These are phyloP conservation scores for Sussaba pulchella DNA, from an alignment of 2,888 invertebrate genomes.

Conservation along the genomic window DNA sequence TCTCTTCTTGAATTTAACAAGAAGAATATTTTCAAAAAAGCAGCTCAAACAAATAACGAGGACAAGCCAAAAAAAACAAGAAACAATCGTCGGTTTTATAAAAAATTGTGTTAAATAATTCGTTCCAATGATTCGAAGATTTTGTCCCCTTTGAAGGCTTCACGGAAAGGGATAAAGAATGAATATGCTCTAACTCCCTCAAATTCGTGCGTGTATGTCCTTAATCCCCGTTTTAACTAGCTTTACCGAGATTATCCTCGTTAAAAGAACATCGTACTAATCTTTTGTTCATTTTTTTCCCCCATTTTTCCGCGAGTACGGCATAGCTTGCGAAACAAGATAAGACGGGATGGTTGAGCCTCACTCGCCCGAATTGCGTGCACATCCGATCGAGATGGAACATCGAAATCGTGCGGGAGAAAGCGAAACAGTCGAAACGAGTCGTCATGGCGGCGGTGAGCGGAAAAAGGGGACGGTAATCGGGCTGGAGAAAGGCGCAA, in stretches of 20 bases:
- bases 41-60: no score
- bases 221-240: constrained; percentile 30
- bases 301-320: neutral
- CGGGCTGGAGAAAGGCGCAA: constrained; percentile 22
- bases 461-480: neutral
- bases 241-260: constrained; percentile 29
- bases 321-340: constrained; percentile 49
- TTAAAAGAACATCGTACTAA: constrained; percentile 35
- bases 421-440: constrained; percentile 12
- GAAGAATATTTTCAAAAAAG: no score
- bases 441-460: neutral
- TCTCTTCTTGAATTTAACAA: no score
- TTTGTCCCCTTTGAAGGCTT: no score
- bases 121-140: no score
- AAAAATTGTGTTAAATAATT: no score
- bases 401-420: neutral
- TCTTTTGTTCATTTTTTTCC: neutral
- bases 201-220: constrained; percentile 36
- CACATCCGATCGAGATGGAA: constrained; percentile 51
- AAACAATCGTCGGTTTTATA: no score
- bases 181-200: neutral
- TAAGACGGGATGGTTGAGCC: constrained; percentile 44
- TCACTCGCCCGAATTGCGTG: constrained; percentile 49
- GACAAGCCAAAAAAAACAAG: no score
- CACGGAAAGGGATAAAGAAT: neutral